A percentile compares a stretch with the other conserved stretches of the same genome.
phyloP scores from a whole-genome alignment of 2,113 vertebrate genomes.

The Pelecanoides urinatrix region DNA sequence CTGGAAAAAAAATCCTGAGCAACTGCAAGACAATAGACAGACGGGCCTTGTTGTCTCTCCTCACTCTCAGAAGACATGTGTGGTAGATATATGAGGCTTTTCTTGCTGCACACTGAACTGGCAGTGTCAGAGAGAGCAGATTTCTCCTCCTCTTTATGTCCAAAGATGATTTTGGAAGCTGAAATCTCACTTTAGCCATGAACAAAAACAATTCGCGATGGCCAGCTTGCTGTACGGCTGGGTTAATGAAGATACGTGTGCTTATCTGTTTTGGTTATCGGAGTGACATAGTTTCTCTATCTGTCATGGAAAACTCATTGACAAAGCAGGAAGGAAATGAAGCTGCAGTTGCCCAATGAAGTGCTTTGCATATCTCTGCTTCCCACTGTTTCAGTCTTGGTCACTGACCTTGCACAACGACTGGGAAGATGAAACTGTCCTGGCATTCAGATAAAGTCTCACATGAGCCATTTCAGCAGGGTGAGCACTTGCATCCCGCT shows the following conservation, averaged over 20 bases:
- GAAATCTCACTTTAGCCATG: neutral
- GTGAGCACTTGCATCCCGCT: neutral
- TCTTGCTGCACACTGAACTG: neutral
- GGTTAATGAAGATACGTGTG: neutral
- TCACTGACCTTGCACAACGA: neutral
- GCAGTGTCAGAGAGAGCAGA: neutral
- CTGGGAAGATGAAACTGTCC: neutral
- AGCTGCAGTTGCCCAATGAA: neutral
- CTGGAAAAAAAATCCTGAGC: neutral
- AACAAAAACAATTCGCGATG: neutral
- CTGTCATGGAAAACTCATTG: slow-evolving; percentile 50
- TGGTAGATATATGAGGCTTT: neutral
- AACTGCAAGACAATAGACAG: slow-evolving; percentile 34
- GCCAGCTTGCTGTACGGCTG: neutral
- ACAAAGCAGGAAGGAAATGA: slow-evolving; percentile 36
- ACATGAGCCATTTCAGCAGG: neutral
- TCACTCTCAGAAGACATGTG: neutral
- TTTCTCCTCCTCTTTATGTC: neutral
- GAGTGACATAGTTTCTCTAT: slow-evolving; percentile 1
- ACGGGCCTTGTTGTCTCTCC: neutral
- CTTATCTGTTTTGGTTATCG: slow-evolving; percentile 46
- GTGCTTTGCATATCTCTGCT: slow-evolving; percentile 5
- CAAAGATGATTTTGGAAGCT: neutral
- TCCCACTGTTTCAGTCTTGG: slow-evolving; percentile 4
- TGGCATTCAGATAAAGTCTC: neutral